phyloP scores from a whole-genome alignment of 2,797 vertebrate species.

The Pempheris klunzingeri region DNA sequence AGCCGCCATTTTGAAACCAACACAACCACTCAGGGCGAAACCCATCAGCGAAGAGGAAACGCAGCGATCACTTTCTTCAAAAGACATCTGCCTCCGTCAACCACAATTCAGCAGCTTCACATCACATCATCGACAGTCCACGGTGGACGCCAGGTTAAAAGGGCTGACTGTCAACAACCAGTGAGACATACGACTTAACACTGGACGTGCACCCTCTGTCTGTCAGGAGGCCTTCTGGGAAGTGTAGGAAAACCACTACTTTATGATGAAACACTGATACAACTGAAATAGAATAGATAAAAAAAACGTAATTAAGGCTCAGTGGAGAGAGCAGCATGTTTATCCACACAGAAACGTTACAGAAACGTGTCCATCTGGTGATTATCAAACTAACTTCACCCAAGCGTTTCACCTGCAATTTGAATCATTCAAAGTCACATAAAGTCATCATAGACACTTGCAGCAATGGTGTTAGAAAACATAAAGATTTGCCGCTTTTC shows the following conservation, averaged over 20 bases:
- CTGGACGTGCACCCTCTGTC: not conserved
- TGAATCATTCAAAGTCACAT: not conserved
- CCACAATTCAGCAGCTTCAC: slow-evolving; percentile 8
- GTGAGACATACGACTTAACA: not conserved
- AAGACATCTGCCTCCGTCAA: not conserved
- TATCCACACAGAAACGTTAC: not conserved
- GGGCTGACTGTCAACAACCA: not conserved
- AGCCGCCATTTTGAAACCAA: slow-evolving; percentile 32
- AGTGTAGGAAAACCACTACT: not conserved
- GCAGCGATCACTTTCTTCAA: not conserved
- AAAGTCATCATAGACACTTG: not conserved
- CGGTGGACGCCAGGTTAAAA: not conserved
- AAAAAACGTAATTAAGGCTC: not conserved
- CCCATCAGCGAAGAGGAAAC: not conserved
- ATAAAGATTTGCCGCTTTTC: not conserved
- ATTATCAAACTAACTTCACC: not conserved
- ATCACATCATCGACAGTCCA: not conserved
- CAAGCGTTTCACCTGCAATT: not conserved
- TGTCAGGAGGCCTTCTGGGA: not conserved
- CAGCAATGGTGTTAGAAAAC: not conserved
- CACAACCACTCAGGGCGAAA: slow-evolving; percentile 4
- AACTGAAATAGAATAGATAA: not conserved
- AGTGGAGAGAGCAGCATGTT: not conserved
- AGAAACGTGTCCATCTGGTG: no score
- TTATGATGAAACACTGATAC: not conserved